Evolutionary conservation across 1,140 invertebrate genomes (phyloP), one percentile per base, ranked within the genome.

Genomic region (Adoxophyes honmai): DNA sequence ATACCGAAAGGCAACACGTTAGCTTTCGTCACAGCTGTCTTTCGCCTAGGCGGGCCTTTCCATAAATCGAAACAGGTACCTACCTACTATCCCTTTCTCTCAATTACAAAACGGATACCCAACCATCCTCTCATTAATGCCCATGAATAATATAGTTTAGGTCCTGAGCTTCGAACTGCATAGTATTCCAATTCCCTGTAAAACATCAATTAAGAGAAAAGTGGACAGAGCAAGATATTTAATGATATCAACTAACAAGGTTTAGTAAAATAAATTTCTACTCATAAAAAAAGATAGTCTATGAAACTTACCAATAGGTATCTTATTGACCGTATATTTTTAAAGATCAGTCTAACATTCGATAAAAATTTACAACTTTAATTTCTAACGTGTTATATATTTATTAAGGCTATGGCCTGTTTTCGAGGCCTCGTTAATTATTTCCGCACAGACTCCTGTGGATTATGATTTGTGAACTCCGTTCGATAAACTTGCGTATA

Each of bases 291-390:
- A 73, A 70, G 62, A 69, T 73, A 73, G 59, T 78, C 69, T 78
- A 82, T 70, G 71, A 82, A 83, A 84, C 79, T 80, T 86, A 85
- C n/a, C n/a, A n/a, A n/a, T 73, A 60, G 57, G 62, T 71, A 75
- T 66, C 58, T 72, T 74, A 76, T 65, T 75, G 81, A 78, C 80
- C 73, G 70, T 85, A 85, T 80, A 79, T 73, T 83, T 83, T 88
- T 81, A 83, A 83, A 88, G 73, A 85, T 88, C 85, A 88, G 85
- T 88, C 85, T 86, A 88, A 88, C 81, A 86, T 88, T 88, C 82
- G 81, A 81, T 88, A 80, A 82, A 73, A 83, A 83, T 83, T 86
- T 84, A 87, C 79, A 85, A 73, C 62, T 80, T 76, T 78, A 74
- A 70, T 73, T 58, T 71, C 78, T 85, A 85, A 75, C 60, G 48